These are phyloP conservation scores for Geodia barretti DNA, from an alignment of 37 sponge, comb jelly and placozoan genomes.

Conservation along the genomic window DNA sequence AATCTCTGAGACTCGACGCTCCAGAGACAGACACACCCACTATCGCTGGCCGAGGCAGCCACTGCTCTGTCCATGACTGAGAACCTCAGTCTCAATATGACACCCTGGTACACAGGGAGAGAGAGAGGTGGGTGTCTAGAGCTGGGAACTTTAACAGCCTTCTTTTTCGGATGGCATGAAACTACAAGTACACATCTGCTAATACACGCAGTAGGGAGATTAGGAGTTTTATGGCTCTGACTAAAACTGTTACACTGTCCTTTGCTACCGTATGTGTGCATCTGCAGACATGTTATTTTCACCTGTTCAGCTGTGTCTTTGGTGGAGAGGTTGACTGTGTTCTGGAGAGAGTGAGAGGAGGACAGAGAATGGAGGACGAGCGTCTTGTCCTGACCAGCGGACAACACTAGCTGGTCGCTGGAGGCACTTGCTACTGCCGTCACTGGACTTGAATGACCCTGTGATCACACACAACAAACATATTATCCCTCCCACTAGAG, in stretches of 20 bases:
- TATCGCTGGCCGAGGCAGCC: conserved; percentile 46
- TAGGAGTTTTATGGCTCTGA: no score
- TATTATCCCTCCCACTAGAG: no score
- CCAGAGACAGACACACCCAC: conserved; percentile 73
- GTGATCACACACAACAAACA: not conserved
- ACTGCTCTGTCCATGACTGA: conserved; percentile 58
- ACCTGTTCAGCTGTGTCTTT: not conserved
- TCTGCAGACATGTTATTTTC: no score
- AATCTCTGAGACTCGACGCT: conserved; percentile 76
- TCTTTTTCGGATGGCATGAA: no score
- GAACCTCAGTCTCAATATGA: conserved; percentile 39
- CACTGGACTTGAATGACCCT: conserved; percentile 73
- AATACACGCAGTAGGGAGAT: no score
- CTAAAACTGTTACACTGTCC: no score
- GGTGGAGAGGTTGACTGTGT: not conserved
- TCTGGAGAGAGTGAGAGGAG: conserved; percentile 23
- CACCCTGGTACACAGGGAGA: conserved; percentile 16
- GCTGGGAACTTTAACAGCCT: no score
- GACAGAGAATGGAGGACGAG: conserved; percentile 54
- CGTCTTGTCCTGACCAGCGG: conserved; percentile 53
- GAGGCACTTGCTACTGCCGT: conserved; percentile 25
- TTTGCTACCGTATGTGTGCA: no score
- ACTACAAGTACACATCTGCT: no score
- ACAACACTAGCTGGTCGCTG: conserved; percentile 40
- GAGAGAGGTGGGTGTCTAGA: not conserved